These are phyloP conservation scores for Spodoptera littoralis DNA, from an alignment of 2,888 invertebrate genomes.

Conservation along the genomic window DNA sequence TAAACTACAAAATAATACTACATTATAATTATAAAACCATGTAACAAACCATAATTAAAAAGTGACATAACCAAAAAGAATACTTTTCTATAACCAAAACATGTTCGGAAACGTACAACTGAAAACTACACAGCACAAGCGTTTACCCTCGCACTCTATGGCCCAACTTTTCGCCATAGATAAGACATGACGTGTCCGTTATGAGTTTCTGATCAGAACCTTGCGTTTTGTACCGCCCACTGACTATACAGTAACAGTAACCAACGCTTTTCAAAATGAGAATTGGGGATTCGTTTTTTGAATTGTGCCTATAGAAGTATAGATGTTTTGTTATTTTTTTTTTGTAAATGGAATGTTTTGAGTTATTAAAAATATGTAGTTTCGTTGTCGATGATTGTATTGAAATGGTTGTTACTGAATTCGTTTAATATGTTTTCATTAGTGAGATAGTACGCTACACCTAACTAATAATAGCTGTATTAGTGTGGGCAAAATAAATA, in stretches of 20 bases:
- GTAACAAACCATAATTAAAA: slow-evolving; percentile 6
- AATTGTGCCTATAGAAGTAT: slow-evolving; percentile 3
- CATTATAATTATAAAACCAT: too few species aligned
- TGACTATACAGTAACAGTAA: slow-evolving; percentile 59
- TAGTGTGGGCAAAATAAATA: too few species aligned
- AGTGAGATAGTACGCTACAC: too few species aligned
- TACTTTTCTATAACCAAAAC: slow-evolving; percentile 25
- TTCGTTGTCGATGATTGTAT: too few species aligned
- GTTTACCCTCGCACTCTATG: slow-evolving; percentile 51
- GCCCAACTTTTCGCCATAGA: slow-evolving; percentile 73
- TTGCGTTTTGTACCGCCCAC: slow-evolving; percentile 70
- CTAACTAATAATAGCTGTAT: too few species aligned
- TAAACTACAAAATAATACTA: too few species aligned
- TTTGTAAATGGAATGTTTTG: background rate
- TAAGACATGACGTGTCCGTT: slow-evolving; percentile 85
- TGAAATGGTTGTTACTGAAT: background rate
- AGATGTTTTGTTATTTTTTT: background rate
- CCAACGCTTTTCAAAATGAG: slow-evolving; percentile 55
- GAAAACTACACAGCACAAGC: slow-evolving; percentile 38
- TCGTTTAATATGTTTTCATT: too few species aligned
- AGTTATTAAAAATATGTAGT: background rate
- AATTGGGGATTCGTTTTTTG: slow-evolving; percentile 44
- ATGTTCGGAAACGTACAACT: slow-evolving; percentile 29
- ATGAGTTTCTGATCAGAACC: slow-evolving; percentile 82
- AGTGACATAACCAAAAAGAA: slow-evolving; percentile 13